Evolutionary conservation across 2,797 vertebrate species (phyloP), one percentile per base, ranked within the genome.

Genomic region (Onychomys torridus): DNA sequence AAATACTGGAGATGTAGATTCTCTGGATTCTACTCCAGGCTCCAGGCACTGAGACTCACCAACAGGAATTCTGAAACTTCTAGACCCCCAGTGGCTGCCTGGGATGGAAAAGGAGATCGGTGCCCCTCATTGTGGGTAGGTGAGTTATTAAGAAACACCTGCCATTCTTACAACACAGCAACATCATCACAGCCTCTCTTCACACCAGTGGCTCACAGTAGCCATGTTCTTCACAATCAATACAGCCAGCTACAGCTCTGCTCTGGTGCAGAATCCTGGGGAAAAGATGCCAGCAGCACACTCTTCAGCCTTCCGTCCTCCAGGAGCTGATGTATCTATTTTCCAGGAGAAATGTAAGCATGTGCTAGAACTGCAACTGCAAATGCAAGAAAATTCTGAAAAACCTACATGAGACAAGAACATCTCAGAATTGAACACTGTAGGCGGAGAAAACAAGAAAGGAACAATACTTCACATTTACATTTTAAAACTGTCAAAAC

Each of bases 401-500:
- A 79, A 81, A 76, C 0, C 5, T 32, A n/a, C 46, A 17, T n/a
- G 8, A 32, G 8, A 23, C 19, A 89, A 88, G 43, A 77, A 37
- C 11, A 27, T 46, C 46, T 89, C 17, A 49, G 34, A 83, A 59
- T 13, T 71, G 12, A 65, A 10, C 19, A 19, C 0, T 59, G 6
- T 3, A 43, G 14, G 1, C 46, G 34, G 91, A 92, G 29, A 63
- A 59, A 25, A 92, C 21, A 25, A 69, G 43, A 37, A 17, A 25
- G 1, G 0, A 5, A 71, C n/a, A 61, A 37, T 13, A 46, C 25
- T 71, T 89, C 67, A 4, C 25, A 73, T 89, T 96, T 94, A 71
- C 73, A 63, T 89, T 82, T 93, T 65, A 84, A 91, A 71, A 89
- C 89, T 91, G 10, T 94, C 59, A 93, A 94, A 94, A 87, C n/a